Evolutionary conservation across 2,797 vertebrate species (phyloP).

Genomic region (Trachops cirrhosus): DNA sequence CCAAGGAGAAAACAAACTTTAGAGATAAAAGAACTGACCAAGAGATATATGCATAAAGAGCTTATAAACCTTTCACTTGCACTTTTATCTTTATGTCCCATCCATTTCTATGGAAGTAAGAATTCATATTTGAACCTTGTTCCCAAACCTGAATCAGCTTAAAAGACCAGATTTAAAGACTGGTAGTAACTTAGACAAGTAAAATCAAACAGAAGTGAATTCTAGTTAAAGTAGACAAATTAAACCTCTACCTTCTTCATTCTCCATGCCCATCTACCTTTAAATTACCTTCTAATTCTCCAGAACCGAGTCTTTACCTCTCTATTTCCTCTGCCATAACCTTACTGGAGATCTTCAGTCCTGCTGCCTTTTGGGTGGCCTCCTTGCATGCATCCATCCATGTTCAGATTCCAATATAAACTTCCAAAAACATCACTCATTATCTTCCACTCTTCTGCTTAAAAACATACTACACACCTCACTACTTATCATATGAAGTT

Average conservation of each 20-base stretch:
- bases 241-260: neutral
- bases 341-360: neutral
- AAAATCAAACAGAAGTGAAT: neutral
- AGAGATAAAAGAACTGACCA: neutral
- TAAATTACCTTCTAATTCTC: neutral
- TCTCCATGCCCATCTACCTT: neutral
- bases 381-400: neutral
- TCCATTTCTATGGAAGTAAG: neutral
- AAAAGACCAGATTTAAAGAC: neutral
- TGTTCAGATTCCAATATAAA: neutral
- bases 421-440: neutral
- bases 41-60: neutral
- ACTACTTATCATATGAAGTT: neutral
- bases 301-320: neutral
- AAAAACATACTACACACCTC: neutral
- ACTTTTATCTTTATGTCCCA: neutral
- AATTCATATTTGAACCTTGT: neutral
- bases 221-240: neutral
- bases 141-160: neutral
- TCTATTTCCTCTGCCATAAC: neutral
- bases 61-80: neutral
- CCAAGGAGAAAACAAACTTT: slow-evolving; percentile 5
- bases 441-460: neutral
- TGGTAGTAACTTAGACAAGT: neutral
- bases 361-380: neutral